Conservation (phyloP, 2,113 vertebrate genomes). For the Candoia aspera region DNA sequence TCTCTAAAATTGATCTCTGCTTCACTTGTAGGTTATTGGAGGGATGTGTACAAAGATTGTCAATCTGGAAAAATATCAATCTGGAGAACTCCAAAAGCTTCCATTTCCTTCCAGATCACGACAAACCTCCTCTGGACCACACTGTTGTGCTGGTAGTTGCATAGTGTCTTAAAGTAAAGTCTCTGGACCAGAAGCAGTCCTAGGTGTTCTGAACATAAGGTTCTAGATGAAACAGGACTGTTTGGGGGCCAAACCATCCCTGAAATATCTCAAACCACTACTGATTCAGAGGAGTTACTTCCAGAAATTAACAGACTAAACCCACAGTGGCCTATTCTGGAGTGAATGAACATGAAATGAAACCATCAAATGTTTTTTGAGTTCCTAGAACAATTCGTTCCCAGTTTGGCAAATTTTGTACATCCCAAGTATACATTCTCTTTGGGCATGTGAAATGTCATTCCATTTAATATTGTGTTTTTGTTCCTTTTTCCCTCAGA, state of each 20-base stretch:
- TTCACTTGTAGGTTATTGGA: background rate
- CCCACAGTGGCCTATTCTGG: background rate
- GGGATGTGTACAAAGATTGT: background rate
- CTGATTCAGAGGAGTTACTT: background rate
- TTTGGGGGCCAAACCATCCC: background rate
- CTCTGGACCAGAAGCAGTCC: background rate
- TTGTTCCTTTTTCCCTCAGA: constrained; percentile 72
- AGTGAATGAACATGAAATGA: background rate
- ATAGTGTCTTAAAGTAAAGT: background rate
- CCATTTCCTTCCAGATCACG: background rate
- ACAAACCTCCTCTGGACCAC: background rate
- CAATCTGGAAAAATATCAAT: background rate
- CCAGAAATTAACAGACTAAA: background rate
- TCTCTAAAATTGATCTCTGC: background rate
- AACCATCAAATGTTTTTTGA: background rate
- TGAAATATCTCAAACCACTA: background rate
- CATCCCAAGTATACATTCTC: background rate
- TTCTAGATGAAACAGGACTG: background rate
- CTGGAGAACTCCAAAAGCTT: background rate
- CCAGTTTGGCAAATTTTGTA: background rate
- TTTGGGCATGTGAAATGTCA: fast-evolving
- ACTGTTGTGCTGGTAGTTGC: background rate
- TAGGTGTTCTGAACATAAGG: background rate
- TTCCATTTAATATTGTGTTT: background rate
- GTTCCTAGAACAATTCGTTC: background rate